Base-by-base conservation (phyloP, 2,888 invertebrate species). In the Gymnosoma rotundatum region DNA sequence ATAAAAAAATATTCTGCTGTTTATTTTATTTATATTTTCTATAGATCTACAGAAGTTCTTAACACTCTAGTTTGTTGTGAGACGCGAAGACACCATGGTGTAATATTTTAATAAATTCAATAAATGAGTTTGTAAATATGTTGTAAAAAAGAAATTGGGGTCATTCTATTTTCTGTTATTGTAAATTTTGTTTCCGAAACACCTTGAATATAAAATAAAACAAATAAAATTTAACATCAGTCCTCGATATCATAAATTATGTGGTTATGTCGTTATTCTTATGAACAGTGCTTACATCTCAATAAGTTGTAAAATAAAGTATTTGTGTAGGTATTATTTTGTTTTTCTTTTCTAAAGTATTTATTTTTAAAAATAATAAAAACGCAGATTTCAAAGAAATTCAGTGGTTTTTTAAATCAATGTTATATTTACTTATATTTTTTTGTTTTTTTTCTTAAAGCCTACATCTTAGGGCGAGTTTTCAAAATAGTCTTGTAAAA, bases 71-170 rank as follows among this genome's bases (percentile, higher is more conserved):
- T 12, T 10, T 61, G 7, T 42, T 63, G 38, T 42, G 60, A 83
- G 83, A 83, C 83, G 48, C 42, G 54, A 32, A 10, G 83, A 67
- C 83, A 79, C 79, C 83, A 10, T 54, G 0, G 16, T 72, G 50
- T 48, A 58, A 66, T 61, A 66, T 42, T 66, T 64, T 75, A 61
- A 83, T 79, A 79, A 78, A 78, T 83, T 72, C 56, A 48, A 48
- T 18, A n/a, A 60, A 60, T 45, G 16, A 5, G n/a, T 74, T 2
- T n/a, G 36, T 20, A 48, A 48, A 60, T 21, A 4, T 42, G 38
- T 36, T 36, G 36, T 6, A 6, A 16, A 16, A 14, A 14, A 16
- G 5, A n/a, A 48, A 48, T n/a, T 48, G 45, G 45, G 14, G 14
- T 48, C 45, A 48, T 48, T 48, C 18, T 10, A n/a, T 18, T 52